Evolutionary conservation across 2,113 vertebrate genomes (phyloP), one percentile per base, ranked within the genome.

Genomic region (Clinocottus analis): DNA sequence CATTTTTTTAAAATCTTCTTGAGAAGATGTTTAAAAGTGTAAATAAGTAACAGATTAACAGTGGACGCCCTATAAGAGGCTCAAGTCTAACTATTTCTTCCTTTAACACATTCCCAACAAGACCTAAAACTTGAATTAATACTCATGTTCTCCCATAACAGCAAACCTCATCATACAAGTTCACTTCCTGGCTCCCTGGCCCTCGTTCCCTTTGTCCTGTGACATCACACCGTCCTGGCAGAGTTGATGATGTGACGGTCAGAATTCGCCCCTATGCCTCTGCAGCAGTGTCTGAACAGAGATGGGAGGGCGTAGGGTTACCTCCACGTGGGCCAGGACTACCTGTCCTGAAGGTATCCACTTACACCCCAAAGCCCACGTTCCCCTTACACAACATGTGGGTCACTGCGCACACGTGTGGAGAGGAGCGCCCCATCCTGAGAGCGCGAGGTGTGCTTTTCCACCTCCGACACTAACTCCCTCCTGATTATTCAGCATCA

Each of bases 311-410:
- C 23, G 3, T 88, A 23, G 23, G n/a, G 84, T 92, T 89, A 84
- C 87, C 29, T 21, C 0, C 64, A 80, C 17, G 47, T 69, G 76
- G 71, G 77, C 62, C 63, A 47, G 72, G 62, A 43, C 80, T 74
- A 79, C 82, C 85, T 35, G 87, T 43, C 77, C 85, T 55, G 51
- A 67, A 43, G 2, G 17, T 35, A 66, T 91, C 86, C 33, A 3
- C 66, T 92, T 91, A 87, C 92, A 84, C 73, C 78, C 58, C 16
- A 67, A 56, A 72, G 72, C 39, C 71, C 55, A 3, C 6, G 51
- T 55, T 73, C 66, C 53, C 8, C 41, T 69, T 56, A 55, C 72
- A 53, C 64, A 65, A 67, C 79, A 78, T 76, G 72, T 66, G 74
- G 85, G 79, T 73, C 80, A 81, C 23, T 4, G 21, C 17, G 33